Conservation (phyloP, 1,140 invertebrate species). For the Eurosta solidaginis region DNA sequence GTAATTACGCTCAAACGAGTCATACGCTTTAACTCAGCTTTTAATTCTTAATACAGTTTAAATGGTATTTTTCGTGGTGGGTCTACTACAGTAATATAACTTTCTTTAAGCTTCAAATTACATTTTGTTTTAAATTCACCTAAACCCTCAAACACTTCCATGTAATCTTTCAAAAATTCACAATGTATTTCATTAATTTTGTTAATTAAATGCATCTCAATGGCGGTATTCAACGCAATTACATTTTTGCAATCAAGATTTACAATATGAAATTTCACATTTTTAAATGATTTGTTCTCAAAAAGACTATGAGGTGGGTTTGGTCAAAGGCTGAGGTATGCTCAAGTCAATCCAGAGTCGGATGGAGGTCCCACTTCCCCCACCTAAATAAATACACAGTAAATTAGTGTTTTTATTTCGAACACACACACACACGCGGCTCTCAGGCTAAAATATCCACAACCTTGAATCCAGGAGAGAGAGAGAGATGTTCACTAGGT, state of each 20-base stretch:
- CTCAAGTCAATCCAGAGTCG: no score
- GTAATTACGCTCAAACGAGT: constrained; percentile 46
- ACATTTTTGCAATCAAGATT: constrained; percentile 32
- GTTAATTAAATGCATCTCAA: constrained; percentile 30
- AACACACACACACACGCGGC: no score
- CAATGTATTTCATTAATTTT: constrained; percentile 14
- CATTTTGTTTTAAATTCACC: constrained; percentile 21
- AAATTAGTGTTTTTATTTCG: no score
- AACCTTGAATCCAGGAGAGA: no score
- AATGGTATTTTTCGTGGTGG: constrained; percentile 54
- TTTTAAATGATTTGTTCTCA: constrained; percentile 25
- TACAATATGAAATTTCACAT: constrained; percentile 33
- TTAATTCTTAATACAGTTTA: constrained; percentile 46
- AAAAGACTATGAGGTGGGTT: no score
- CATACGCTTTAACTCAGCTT: constrained; percentile 45
- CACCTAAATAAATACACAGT: no score
- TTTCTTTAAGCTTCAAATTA: constrained; percentile 17
- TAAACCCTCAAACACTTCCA: constrained; percentile 14
- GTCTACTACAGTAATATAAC: constrained; percentile 44
- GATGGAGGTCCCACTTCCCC: no score
- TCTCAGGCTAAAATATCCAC: no score
- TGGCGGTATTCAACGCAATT: no score
- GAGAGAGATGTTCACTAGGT: no score
- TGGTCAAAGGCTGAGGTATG: no score
- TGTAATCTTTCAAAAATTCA: constrained; percentile 2